These are phyloP conservation scores for Tipula vernalis DNA, from an alignment of 2,888 invertebrate genomes.

Conservation along the genomic window DNA sequence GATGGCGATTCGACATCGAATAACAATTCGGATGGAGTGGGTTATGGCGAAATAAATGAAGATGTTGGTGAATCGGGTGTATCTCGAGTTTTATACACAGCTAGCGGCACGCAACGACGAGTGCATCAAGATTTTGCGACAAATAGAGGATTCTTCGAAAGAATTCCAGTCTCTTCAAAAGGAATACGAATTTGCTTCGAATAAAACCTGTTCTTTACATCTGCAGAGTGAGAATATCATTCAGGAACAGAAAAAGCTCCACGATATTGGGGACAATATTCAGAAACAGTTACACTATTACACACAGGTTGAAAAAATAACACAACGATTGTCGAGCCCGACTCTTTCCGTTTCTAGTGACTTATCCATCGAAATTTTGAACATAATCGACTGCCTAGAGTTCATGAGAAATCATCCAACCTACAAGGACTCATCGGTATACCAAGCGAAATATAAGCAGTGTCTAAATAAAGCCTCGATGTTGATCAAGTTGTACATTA, in stretches of 20 bases:
- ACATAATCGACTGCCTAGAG: slow-evolving; percentile 70
- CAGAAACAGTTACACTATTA: slow-evolving; percentile 73
- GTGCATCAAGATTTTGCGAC: slow-evolving; percentile 51
- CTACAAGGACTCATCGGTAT: slow-evolving; percentile 76
- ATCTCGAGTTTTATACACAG: slow-evolving; percentile 57
- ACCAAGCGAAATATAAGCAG: slow-evolving; percentile 73
- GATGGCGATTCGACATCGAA: slow-evolving; percentile 15
- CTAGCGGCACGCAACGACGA: slow-evolving; percentile 52
- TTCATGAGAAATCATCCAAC: slow-evolving; percentile 68
- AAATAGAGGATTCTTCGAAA: slow-evolving; percentile 57
- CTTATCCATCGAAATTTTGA: slow-evolving; percentile 66
- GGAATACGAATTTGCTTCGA: slow-evolving; percentile 76
- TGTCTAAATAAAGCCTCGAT: slow-evolving; percentile 68
- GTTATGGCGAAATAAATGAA: not conserved
- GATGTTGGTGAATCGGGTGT: slow-evolving; percentile 23
- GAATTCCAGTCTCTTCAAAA: slow-evolving; percentile 58
- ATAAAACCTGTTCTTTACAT: slow-evolving; percentile 86
- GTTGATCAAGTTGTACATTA: slow-evolving; percentile 67
- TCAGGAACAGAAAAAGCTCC: slow-evolving; percentile 74
- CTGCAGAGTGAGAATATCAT: slow-evolving; percentile 84
- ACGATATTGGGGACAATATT: slow-evolving; percentile 66
- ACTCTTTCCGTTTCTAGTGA: slow-evolving; percentile 74
- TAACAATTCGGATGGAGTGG: slow-evolving; percentile 27
- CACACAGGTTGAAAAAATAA: slow-evolving; percentile 42
- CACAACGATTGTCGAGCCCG: slow-evolving; percentile 67